These are phyloP conservation scores for Pseudobourletiella spinata DNA, from an alignment of 1,140 invertebrate species.

Conservation along the genomic window DNA sequence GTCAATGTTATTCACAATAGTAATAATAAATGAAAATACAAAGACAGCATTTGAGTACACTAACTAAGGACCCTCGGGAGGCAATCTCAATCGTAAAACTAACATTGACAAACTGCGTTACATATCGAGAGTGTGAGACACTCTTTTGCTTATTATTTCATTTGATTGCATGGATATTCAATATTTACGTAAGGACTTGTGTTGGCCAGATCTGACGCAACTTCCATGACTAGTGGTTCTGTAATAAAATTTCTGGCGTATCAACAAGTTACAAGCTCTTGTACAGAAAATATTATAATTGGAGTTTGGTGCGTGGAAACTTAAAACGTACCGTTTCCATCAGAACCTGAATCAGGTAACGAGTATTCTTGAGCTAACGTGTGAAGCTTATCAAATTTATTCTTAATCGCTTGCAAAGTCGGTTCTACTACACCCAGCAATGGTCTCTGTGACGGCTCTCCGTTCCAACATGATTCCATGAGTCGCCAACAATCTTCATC, in stretches of 20 bases:
- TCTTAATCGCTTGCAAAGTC: constrained; percentile 45
- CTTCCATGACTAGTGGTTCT: constrained; percentile 26
- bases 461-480: constrained; percentile 77
- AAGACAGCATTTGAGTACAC: no score
- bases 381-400: constrained; percentile 20
- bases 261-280: no score
- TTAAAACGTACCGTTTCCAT: constrained; percentile 1
- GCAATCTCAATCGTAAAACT: no score
- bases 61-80: no score
- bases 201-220: constrained; percentile 12
- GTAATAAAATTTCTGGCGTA: neutral
- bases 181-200: constrained; percentile 26
- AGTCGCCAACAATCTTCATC: constrained; percentile 71
- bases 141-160: no score
- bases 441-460: constrained; percentile 63
- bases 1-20: no score
- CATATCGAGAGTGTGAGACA: no score
- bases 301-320: no score
- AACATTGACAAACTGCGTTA: no score
- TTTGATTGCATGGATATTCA: constrained; percentile 9
- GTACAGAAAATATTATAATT: no score
- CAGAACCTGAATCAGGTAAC: constrained; percentile 13
- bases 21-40: no score
- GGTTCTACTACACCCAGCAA: constrained; percentile 66
- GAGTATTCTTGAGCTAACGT: constrained; percentile 24